Conservation (phyloP, 2,113 vertebrate genomes). For the Phasianus colchicus region DNA sequence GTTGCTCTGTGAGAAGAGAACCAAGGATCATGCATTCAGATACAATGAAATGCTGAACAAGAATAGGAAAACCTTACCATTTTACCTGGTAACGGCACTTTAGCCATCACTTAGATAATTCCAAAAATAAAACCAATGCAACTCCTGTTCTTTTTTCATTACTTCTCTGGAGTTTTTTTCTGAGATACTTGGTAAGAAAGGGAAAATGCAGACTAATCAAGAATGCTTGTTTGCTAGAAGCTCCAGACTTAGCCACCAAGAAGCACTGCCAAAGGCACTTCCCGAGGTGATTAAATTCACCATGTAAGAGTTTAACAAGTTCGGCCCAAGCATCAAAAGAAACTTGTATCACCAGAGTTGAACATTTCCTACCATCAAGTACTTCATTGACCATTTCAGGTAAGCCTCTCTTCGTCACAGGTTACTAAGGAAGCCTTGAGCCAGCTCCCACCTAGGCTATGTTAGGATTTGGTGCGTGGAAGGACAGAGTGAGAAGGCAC, state of each 20-base stretch:
- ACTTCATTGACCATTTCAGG: background rate
- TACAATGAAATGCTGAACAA: background rate
- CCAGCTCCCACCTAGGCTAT: background rate
- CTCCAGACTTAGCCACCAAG: fast-evolving
- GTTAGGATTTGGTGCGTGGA: background rate
- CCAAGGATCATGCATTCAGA: background rate
- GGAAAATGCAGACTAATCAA: background rate
- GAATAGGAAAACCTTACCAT: background rate
- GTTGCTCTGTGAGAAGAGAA: background rate
- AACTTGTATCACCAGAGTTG: fast-evolving
- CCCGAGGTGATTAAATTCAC: background rate
- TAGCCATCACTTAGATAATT: background rate
- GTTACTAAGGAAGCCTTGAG: background rate
- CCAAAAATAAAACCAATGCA: background rate
- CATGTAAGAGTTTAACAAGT: background rate
- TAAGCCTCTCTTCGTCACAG: background rate
- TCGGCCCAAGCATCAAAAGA: background rate
- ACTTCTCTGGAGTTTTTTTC: background rate
- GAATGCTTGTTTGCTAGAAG: background rate
- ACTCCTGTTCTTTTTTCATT: background rate
- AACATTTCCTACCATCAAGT: fast-evolving
- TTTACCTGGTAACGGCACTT: background rate
- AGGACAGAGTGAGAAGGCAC: background rate
- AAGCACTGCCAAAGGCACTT: background rate
- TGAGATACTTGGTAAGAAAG: fast-evolving